A percentile compares a stretch with the other conserved stretches of the same genome.
Evolutionary conservation across 2,888 invertebrate species (phyloP).

Genomic region (Nomada fucata): DNA sequence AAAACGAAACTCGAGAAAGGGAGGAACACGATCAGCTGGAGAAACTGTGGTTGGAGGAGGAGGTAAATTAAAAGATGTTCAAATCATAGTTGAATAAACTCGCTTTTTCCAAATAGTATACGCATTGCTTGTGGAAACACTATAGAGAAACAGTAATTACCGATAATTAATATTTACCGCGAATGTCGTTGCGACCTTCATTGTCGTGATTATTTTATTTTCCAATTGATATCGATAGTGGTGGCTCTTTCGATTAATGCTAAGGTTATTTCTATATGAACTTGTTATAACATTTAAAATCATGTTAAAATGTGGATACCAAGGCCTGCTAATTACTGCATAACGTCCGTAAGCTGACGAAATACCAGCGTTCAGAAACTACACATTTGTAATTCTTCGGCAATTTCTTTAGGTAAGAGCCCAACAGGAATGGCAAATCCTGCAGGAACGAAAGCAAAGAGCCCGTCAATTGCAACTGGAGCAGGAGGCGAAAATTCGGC

Average conservation of each 20-base stretch:
- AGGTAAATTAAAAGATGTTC: slow-evolving; percentile 80
- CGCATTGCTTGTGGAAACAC: too few species aligned
- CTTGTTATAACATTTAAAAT: slow-evolving; percentile 25
- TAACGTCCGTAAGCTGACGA: slow-evolving; percentile 24
- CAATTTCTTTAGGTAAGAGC: slow-evolving; percentile 83
- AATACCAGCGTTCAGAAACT: accelerated
- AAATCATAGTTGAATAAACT: too few species aligned
- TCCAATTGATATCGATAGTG: slow-evolving; percentile 23
- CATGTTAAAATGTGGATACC: slow-evolving; percentile 54
- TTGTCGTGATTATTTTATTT: slow-evolving; percentile 29
- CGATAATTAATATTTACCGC: too few species aligned
- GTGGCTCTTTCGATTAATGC: neutral
- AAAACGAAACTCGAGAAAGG: slow-evolving; percentile 86
- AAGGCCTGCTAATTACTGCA: slow-evolving; percentile 38
- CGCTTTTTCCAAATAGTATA: neutral
- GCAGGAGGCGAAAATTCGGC: slow-evolving; percentile 86
- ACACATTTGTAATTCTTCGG: neutral
- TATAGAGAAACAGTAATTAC: too few species aligned
- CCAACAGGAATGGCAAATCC: slow-evolving; percentile 87
- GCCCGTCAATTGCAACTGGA: slow-evolving; percentile 86
- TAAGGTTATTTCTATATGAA: neutral
- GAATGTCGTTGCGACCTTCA: neutral
- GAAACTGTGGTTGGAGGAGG: slow-evolving; percentile 88
- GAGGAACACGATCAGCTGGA: slow-evolving; percentile 86
- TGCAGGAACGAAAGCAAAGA: slow-evolving; percentile 86